phyloP scores from a whole-genome alignment of 2,888 invertebrate species.

The Tetranychus truncatus region DNA sequence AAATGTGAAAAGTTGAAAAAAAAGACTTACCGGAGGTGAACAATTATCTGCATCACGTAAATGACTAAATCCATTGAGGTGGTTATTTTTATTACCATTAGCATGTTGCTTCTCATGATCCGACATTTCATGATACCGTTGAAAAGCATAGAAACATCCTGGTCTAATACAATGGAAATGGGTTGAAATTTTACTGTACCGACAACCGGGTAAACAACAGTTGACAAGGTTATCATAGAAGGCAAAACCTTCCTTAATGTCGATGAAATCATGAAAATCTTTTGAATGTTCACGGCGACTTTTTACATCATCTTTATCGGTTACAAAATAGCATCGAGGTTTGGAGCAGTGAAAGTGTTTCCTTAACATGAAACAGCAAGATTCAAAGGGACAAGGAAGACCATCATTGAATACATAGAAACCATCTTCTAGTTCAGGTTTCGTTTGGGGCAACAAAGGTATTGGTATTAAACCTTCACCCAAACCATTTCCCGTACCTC shows the following conservation, averaged over 20 bases:
- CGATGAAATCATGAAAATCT: conserved; percentile 63
- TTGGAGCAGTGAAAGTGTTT: conserved; percentile 72
- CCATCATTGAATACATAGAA: conserved; percentile 31
- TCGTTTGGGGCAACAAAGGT: conserved; percentile 19
- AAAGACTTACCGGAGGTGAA: too few species aligned
- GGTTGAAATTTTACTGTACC: conserved; percentile 48
- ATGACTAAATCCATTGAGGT: conserved; percentile 16
- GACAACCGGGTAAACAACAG: conserved; percentile 48
- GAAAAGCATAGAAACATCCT: conserved; percentile 52
- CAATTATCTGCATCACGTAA: background rate
- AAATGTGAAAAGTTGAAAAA: too few species aligned
- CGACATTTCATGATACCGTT: conserved; percentile 52
- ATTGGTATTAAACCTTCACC: conserved; percentile 17
- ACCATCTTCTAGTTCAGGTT: conserved; percentile 31
- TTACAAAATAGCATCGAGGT: conserved; percentile 58
- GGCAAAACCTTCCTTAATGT: conserved; percentile 64
- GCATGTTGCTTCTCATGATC: conserved; percentile 50
- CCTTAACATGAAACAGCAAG: conserved; percentile 48
- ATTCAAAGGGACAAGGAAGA: conserved; percentile 51
- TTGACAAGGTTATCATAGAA: conserved; percentile 34
- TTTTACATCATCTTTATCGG: conserved; percentile 47
- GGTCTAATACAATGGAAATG: conserved; percentile 57
- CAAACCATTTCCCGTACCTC: background rate
- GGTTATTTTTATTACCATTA: conserved; percentile 26
- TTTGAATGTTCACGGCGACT: conserved; percentile 61